These are phyloP conservation scores for Aegithalos caudatus DNA, from an alignment of 2,113 vertebrate genomes.

Conservation along the genomic window DNA sequence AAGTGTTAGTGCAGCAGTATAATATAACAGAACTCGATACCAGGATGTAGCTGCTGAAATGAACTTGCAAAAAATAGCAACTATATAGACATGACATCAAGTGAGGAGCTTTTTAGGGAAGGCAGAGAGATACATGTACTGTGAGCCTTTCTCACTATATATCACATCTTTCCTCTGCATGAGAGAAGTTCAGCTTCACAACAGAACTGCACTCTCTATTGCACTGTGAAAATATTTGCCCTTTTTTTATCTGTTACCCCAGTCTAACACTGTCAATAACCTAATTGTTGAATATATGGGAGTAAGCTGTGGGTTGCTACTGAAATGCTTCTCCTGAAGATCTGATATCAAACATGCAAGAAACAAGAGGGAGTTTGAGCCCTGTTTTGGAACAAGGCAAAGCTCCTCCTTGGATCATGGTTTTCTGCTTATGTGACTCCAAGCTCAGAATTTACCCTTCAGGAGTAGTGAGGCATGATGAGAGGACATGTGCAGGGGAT, in stretches of 20 bases:
- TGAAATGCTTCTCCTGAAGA: constrained; percentile 20
- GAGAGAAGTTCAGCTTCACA: background rate
- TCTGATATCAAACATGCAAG: background rate
- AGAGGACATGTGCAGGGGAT: rapidly evolving
- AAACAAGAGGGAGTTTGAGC: background rate
- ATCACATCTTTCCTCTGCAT: background rate
- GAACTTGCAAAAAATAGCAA: constrained; percentile 39
- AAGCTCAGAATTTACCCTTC: background rate
- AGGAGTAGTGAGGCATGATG: background rate
- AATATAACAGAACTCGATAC: constrained; percentile 43
- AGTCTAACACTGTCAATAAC: background rate
- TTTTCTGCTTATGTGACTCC: background rate
- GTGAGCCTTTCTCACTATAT: background rate
- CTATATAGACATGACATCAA: constrained; percentile 24
- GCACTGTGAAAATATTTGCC: constrained; percentile 39
- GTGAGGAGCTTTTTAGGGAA: constrained; percentile 5
- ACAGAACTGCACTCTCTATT: background rate
- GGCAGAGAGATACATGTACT: background rate
- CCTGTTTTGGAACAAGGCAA: background rate
- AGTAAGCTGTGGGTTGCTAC: background rate
- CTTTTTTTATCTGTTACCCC: constrained; percentile 4
- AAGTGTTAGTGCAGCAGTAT: background rate
- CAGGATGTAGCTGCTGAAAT: constrained; percentile 44
- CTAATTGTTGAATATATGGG: constrained; percentile 34
- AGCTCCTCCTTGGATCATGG: background rate